Evolutionary conservation across 2,797 vertebrate genomes (phyloP), one percentile per base, ranked within the genome.

Genomic region (Acipenser ruthenus): DNA sequence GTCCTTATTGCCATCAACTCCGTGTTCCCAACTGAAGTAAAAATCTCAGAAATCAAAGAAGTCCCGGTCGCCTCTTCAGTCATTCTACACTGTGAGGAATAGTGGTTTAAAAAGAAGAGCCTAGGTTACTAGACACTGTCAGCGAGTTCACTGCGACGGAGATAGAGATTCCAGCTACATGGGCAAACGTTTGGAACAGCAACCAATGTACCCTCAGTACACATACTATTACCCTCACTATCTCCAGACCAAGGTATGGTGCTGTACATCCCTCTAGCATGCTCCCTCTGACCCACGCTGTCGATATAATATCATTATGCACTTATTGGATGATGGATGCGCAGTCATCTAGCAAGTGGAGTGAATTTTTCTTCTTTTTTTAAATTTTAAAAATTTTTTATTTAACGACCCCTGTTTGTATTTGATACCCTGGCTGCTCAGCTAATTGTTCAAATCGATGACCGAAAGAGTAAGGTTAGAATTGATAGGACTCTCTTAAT

Each of bases 171-270:
- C 91, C 91, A 96, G 92, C 95, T 98, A 95, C 94, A 98, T 98
- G 95, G 95, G 95, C 92, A 97, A 98, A 92, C 93, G 93, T 85
- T 90, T 96, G 95, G 95, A 98, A 83, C 95, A 95, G 92, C 94
- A 94, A 83, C 95, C 91, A 96, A 98, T 97, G 95, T 97, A 95
- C 94, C 95, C 95, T 81, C 94, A 97, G 92, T 97, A 95, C 93
- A 95, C 94, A 83, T 97, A 95, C 92, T 97, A 95, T 89, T 97
- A 97, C 84, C 95, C 95, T 84, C 95, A 95, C 84, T 96, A 95
- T 90, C 93, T 95, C 84, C 93, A 96, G 90, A 94, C 93, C 88
- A 97, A 94, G 91, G 85, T 94, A 93, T 81, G 90, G 82, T 78
- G 13, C 55, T 7, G 55, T 6, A 11, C n/a, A 58, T 58, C 55